Evolutionary conservation across 2,888 invertebrate genomes (phyloP).

Genomic region (Pachliopta kotzebuea): DNA sequence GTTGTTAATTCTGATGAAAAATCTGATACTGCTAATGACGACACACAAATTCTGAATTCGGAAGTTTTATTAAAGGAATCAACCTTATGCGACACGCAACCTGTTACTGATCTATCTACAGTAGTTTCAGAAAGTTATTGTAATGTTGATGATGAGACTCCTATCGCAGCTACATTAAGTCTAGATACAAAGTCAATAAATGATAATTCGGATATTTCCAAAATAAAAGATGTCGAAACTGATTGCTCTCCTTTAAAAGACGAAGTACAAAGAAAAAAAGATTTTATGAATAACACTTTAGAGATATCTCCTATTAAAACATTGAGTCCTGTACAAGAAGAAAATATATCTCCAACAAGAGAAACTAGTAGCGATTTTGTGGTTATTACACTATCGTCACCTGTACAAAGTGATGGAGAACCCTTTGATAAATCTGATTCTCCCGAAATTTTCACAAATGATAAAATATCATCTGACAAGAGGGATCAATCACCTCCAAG

Average conservation of each 20-base stretch:
- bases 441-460: slow-evolving; percentile 73
- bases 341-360: slow-evolving; percentile 54
- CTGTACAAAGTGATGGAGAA: slow-evolving; percentile 65
- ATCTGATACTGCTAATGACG: slow-evolving; percentile 35
- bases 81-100: slow-evolving; percentile 21
- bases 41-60: slow-evolving; percentile 55
- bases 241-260: slow-evolving; percentile 63
- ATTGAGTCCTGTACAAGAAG: slow-evolving; percentile 58
- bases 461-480: slow-evolving; percentile 66
- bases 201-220: slow-evolving; percentile 34
- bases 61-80: slow-evolving; percentile 30
- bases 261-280: slow-evolving; percentile 64
- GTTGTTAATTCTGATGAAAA: slow-evolving; percentile 40
- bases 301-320: slow-evolving; percentile 82
- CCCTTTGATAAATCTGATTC: slow-evolving; percentile 61
- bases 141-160: slow-evolving; percentile 29
- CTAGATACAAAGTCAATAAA: slow-evolving; percentile 38
- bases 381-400: slow-evolving; percentile 61
- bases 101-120: slow-evolving; percentile 31
- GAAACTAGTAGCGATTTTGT: slow-evolving; percentile 63
- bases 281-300: slow-evolving; percentile 78
- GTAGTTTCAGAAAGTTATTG: slow-evolving; percentile 17
- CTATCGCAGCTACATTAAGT: slow-evolving; percentile 33
- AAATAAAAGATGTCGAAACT: slow-evolving; percentile 41
- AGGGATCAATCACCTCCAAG: slow-evolving; percentile 66